These are phyloP conservation scores for Drosophila monieri DNA, from an alignment of 2,888 invertebrate species.

Conservation along the genomic window DNA sequence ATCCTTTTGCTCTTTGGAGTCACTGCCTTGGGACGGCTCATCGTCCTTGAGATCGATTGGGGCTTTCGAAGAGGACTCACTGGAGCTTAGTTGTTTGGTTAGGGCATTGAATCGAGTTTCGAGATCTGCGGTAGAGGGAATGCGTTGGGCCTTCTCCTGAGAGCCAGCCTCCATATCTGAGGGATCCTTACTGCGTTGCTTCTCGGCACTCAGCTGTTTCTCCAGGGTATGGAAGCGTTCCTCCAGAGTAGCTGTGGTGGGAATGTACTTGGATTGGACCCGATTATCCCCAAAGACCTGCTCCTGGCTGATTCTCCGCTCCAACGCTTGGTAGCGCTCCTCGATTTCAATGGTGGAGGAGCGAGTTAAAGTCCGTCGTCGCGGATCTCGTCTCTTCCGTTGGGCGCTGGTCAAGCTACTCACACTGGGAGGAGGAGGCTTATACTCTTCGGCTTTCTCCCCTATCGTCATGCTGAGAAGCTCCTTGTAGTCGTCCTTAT, in stretches of 20 bases:
- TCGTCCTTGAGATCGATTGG: conserved; percentile 52
- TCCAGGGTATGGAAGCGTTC: conserved; percentile 60
- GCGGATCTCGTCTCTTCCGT: conserved; percentile 73
- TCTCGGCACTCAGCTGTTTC: conserved; percentile 61
- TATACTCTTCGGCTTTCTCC: background rate
- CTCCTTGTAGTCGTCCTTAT: conserved; percentile 69
- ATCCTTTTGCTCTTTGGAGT: conserved; percentile 40
- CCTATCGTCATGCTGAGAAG: conserved; percentile 68
- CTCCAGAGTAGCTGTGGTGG: conserved; percentile 68
- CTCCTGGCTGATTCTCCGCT: conserved; percentile 36
- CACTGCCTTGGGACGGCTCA: conserved; percentile 28
- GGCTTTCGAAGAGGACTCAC: conserved; percentile 51
- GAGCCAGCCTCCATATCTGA: conserved; percentile 5
- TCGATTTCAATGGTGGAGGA: conserved; percentile 78
- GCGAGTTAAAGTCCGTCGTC: conserved; percentile 74
- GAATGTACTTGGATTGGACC: conserved; percentile 61
- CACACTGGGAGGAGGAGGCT: conserved; percentile 21
- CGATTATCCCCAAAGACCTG: background rate
- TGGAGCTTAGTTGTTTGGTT: conserved; percentile 62
- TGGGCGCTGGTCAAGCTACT: conserved; percentile 41
- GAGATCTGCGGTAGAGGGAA: conserved; percentile 69
- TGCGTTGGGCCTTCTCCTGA: conserved; percentile 54
- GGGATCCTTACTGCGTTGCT: conserved; percentile 31
- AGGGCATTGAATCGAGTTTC: conserved; percentile 67
- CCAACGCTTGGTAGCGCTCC: conserved; percentile 70